Conservation (phyloP, 2,113 vertebrate genomes). For the Cairina moschata region DNA sequence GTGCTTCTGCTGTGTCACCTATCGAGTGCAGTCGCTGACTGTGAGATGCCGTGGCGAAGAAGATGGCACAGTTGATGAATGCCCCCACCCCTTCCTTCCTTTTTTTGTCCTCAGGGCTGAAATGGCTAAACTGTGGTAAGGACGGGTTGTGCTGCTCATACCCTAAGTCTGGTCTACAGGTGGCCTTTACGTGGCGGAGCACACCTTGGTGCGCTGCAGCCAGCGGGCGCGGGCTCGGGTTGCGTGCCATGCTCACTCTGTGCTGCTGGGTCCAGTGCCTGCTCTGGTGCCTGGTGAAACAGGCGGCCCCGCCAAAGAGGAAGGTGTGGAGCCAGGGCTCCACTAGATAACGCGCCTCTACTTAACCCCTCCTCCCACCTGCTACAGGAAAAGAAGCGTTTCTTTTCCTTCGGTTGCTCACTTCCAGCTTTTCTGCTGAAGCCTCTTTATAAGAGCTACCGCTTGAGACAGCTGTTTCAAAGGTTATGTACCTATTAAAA, state of each 20-base stretch:
- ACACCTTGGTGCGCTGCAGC: neutral
- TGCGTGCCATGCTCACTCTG: fast-evolving
- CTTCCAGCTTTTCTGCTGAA: neutral
- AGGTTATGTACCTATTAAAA: neutral
- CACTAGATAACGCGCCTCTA: neutral
- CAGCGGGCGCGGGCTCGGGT: fast-evolving
- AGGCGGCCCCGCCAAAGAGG: neutral
- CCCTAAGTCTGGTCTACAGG: neutral
- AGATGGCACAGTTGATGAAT: neutral
- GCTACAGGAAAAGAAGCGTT: neutral
- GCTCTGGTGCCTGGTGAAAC: fast-evolving
- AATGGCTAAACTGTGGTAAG: neutral
- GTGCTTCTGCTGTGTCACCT: conserved; percentile 26
- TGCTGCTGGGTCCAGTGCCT: neutral
- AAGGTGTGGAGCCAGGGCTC: neutral
- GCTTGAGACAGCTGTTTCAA: neutral
- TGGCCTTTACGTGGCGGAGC: neutral
- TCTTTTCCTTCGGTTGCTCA: neutral
- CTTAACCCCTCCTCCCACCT: neutral
- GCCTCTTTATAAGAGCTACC: neutral
- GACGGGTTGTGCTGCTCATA: neutral
- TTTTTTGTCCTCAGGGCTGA: neutral
- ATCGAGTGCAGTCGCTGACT: neutral
- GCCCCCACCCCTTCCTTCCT: conserved; percentile 51
- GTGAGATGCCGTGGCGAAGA: neutral